Conservation (phyloP, 2,888 invertebrate genomes). For the Agrochola lota region DNA sequence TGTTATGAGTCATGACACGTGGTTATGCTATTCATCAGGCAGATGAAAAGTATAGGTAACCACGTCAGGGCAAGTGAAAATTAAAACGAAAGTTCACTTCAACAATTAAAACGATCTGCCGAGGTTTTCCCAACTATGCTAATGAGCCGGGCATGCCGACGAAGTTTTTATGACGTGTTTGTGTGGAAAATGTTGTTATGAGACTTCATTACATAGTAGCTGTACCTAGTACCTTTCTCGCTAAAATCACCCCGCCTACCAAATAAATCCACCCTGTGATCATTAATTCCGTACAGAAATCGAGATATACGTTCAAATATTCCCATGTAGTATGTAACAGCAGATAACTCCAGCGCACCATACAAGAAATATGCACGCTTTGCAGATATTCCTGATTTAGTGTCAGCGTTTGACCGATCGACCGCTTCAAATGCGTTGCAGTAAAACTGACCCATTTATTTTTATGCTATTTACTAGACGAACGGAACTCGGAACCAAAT, state of each 20-base stretch:
- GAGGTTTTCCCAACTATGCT: neutral
- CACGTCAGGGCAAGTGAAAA: neutral
- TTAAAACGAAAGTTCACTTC: neutral
- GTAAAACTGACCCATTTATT: slow-evolving; percentile 40
- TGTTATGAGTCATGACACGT: neutral
- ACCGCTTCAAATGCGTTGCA: slow-evolving; percentile 33
- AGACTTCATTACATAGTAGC: neutral
- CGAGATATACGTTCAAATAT: slow-evolving; percentile 34
- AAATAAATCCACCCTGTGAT: slow-evolving; percentile 6
- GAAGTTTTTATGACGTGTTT: neutral
- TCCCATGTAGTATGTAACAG: neutral
- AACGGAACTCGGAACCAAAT: neutral
- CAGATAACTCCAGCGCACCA: neutral
- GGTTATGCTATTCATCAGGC: neutral
- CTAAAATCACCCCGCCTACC: neutral
- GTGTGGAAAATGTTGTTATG: neutral
- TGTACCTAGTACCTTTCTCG: neutral
- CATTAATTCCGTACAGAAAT: slow-evolving; percentile 27
- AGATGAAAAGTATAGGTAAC: neutral
- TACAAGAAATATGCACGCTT: slow-evolving; percentile 40
- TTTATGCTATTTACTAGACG: slow-evolving; percentile 33
- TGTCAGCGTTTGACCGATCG: slow-evolving; percentile 46
- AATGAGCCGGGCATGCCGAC: neutral
- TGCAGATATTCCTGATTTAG: slow-evolving; percentile 37
- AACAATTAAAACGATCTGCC: neutral